These are phyloP conservation scores for Rhinogobius similis DNA, from an alignment of 2,113 vertebrate genomes.

Conservation along the genomic window DNA sequence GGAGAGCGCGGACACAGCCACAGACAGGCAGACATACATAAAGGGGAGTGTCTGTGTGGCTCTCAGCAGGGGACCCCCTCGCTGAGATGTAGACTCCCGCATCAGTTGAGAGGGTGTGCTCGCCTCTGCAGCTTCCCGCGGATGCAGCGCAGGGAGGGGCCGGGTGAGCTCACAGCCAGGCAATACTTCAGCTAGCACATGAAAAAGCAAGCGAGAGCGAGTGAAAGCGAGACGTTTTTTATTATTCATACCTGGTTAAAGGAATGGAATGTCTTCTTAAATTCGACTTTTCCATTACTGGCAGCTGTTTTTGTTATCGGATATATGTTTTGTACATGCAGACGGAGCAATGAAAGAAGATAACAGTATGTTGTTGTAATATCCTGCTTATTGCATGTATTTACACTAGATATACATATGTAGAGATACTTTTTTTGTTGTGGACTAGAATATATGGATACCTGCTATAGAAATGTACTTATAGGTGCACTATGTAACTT, in stretches of 20 bases:
- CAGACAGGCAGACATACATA: constrained; percentile 12
- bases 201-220: neutral
- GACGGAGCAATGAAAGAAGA: neutral
- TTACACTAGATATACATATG: too few relatives aligned
- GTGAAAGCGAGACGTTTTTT: neutral
- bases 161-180: constrained; percentile 32
- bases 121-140: constrained; percentile 42
- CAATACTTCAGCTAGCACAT: constrained; percentile 11
- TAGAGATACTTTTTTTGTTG: too few relatives aligned
- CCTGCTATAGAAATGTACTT: too few relatives aligned
- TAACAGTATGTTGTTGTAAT: too few relatives aligned
- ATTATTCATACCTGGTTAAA: neutral
- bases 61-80: constrained; percentile 41
- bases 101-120: constrained; percentile 32
- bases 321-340: neutral
- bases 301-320: too few relatives aligned
- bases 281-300: too few relatives aligned
- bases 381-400: too few relatives aligned
- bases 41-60: constrained; percentile 33
- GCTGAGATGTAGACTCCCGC: constrained; percentile 46
- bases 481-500: too few relatives aligned
- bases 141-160: constrained; percentile 39
- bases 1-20: neutral
- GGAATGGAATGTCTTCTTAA: neutral
- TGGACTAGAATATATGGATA: too few relatives aligned